Evolutionary conservation across 2,888 invertebrate genomes (phyloP), one percentile per base, ranked within the genome.

Genomic region (Polylopha cassiicola): DNA sequence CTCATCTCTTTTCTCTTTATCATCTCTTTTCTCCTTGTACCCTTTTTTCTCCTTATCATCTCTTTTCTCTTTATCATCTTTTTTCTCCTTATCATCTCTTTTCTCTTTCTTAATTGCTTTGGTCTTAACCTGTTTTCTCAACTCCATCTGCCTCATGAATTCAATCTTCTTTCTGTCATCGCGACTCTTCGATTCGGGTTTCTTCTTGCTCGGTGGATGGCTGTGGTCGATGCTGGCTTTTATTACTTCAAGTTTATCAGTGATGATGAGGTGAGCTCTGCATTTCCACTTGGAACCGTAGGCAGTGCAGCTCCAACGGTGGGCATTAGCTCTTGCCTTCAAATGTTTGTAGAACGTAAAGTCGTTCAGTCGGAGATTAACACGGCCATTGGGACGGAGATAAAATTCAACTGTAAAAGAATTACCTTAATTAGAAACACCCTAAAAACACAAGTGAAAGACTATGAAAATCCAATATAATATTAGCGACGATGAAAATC

Each of bases 261-360:
- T 80, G 49, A 82, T 77, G 46, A 81, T 71, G 20, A 82, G 71
- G 23, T 77, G 76, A 1, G 81, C 81, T 48, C 71, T 72, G 55
- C 81, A 82, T 32, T 78, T 80, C 72, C 72, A 72, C 43, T 78
- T 79, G 43, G 76, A 71, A 4, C 76, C 76, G 50, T 80, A 79
- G 1, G 73, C 73, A 1, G 80, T 80, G 55, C 81, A 82, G 46
- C 80, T 80, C 81, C 81, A 82, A 9, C 78, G 75, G 20, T 74
- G 65, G 1, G 80, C 79, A 45, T 79, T 74, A 22, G 62, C 65
- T 20, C 77, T 68, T 0, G 79, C 76, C 42, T 75, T 79, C 15
- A 79, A 51, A 38, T 82, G 81, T 45, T 81, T 80, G 67, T 80
- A 82, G 58, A 78, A 82, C 0, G 75, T 78, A 37, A 73, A 81